These are phyloP conservation scores for Trinectes maculatus DNA, from an alignment of 2,113 vertebrate species.

Conservation along the genomic window DNA sequence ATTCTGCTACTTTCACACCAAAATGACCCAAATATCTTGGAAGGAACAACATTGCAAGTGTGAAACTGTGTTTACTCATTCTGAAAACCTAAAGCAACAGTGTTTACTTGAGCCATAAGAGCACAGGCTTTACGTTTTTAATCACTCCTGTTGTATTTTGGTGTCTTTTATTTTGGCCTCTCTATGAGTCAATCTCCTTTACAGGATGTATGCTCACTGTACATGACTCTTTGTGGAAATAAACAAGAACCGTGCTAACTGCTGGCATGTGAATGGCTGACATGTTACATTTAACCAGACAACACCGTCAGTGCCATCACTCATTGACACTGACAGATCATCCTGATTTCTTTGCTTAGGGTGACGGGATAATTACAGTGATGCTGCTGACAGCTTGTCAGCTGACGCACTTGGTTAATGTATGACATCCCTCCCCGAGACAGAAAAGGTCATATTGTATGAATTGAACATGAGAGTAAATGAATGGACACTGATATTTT, in stretches of 20 bases:
- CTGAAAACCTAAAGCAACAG: background rate
- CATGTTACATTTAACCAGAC: conserved; percentile 6
- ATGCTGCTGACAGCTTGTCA: conserved; percentile 7
- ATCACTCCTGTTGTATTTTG: conserved; percentile 45
- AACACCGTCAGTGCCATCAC: background rate
- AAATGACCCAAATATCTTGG: background rate
- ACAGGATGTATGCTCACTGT: conserved; percentile 50
- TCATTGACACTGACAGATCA: background rate
- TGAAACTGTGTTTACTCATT: background rate
- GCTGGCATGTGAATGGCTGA: background rate
- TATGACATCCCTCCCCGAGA: too few species aligned
- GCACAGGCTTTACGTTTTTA: background rate
- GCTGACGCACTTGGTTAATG: conserved; percentile 8
- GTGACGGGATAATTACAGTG: background rate
- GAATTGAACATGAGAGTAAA: too few species aligned
- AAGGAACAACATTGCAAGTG: background rate
- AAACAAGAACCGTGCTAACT: conserved; percentile 39
- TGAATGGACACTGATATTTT: too few species aligned
- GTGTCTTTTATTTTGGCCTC: conserved; percentile 60
- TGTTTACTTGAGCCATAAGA: conserved; percentile 8
- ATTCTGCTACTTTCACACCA: background rate
- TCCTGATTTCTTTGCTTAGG: background rate
- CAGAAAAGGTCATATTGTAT: too few species aligned
- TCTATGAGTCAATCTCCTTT: conserved; percentile 39
- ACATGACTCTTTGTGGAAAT: conserved; percentile 59